Conservation (phyloP, 2,888 invertebrate genomes). For the Lithosia quadra region DNA sequence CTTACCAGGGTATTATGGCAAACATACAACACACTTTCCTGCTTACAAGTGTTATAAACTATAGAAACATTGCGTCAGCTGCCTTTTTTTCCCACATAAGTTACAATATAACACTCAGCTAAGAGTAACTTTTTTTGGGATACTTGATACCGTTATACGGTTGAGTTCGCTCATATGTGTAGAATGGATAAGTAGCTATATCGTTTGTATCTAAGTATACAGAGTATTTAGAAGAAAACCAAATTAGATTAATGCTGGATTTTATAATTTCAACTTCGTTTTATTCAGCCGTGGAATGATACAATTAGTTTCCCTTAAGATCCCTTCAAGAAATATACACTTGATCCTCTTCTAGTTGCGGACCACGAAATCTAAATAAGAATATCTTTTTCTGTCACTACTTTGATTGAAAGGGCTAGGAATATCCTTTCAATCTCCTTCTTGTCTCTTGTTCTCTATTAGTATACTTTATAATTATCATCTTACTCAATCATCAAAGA, state of each 20-base stretch:
- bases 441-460: too few relatives aligned
- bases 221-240: neutral
- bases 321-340: too few relatives aligned
- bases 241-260: neutral
- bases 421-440: too few relatives aligned
- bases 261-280: neutral
- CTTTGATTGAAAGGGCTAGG: too few relatives aligned
- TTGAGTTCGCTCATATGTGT: neutral
- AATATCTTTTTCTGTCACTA: too few relatives aligned
- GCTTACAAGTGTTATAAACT: constrained; percentile 12
- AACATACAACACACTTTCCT: constrained; percentile 23
- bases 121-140: constrained; percentile 3
- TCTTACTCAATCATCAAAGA: too few relatives aligned
- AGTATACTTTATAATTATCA: too few relatives aligned
- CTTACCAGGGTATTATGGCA: neutral
- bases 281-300: too few relatives aligned
- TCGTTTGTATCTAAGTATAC: neutral
- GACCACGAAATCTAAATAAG: too few relatives aligned
- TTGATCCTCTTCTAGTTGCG: too few relatives aligned
- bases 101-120: constrained; percentile 13
- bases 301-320: too few relatives aligned
- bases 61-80: constrained; percentile 33
- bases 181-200: neutral
- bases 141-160: constrained; percentile 5
- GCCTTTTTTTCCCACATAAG: constrained; percentile 31